Base-by-base conservation (phyloP, 37 sponge, comb jelly and placozoan genomes). In the Haliclona indistincta region DNA sequence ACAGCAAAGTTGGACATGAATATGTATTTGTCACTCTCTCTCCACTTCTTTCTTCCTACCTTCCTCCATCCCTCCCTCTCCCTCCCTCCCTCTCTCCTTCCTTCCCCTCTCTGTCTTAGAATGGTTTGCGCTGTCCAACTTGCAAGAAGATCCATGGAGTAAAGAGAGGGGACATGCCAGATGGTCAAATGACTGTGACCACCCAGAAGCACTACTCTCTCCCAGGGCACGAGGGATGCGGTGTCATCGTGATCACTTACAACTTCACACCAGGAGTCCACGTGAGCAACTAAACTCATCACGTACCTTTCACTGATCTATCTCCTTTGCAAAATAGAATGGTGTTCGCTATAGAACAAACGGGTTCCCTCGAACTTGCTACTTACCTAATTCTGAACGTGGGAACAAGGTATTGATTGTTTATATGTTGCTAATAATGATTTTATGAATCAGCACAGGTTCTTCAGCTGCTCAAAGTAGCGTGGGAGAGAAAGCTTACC, bases 101-200 rank as follows among this genome's bases (percentile, higher is more conserved):
- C n/a, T 11, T 6, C 23, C 32, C 4, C 10, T 39, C 37, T 26
- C 38, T 25, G 3, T 30, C 49, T 19, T 34, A 88, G 94, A 33
- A 43, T 63, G 86, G 86, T 25, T 75, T 94, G 26, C 78, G 62
- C 20, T 98, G 99, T 85, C 96, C 96, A 11, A 89, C 86, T 4
- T 98, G 99, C 55, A 88, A 93, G 83, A 89, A 76, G 66, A 81
- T 78, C 22, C 91, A 92, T 78, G 96, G 96, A 13, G 49, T 88
- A 15, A 89, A 78, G 78, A 95, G 84, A 7, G 99, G 99, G 0
- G 93, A 98, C 69, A 96, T 96, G 86, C 99, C 99, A 2, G 23
- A 63, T 34, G 94, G 91, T 0, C 74, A 28, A 35, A 98, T 92
- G 91, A 69, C 56, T 6, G 86, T 84, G 2, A 54, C 34, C 13